Conservation (phyloP, 92 coral and sea anemone genomes). For the Palythoa heliodiscus region DNA sequence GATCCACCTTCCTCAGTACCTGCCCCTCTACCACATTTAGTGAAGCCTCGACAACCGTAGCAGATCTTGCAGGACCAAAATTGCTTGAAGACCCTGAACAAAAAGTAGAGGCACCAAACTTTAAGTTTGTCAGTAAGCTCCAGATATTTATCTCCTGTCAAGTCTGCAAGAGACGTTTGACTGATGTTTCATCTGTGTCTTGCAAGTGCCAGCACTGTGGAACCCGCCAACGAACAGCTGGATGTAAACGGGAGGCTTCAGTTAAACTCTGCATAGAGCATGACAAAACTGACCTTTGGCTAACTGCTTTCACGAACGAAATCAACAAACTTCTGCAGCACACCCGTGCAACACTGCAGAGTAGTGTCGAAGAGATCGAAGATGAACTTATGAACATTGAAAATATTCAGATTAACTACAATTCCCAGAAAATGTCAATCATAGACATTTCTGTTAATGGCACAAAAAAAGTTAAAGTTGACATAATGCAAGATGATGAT, state of each 20-base stretch:
- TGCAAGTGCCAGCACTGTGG: slow-evolving; percentile 37
- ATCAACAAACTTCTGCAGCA: slow-evolving; percentile 16
- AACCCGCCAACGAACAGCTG: slow-evolving; percentile 22
- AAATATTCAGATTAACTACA: neutral
- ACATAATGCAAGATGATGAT: neutral
- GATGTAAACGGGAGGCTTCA: slow-evolving; percentile 16
- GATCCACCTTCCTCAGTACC: slow-evolving; percentile 50
- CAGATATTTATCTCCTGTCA: slow-evolving; percentile 24
- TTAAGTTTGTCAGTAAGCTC: slow-evolving; percentile 39
- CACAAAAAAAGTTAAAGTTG: neutral
- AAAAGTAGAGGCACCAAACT: slow-evolving; percentile 35
- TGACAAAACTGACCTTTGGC: slow-evolving; percentile 25
- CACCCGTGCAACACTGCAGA: slow-evolving; percentile 18
- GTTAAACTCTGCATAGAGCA: slow-evolving; percentile 7
- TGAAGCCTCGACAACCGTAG: slow-evolving; percentile 8
- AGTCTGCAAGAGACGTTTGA: slow-evolving; percentile 38
- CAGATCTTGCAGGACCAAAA: slow-evolving; percentile 26
- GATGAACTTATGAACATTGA: slow-evolving; percentile 31
- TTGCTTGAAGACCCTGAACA: slow-evolving; percentile 44
- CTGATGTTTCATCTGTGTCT: slow-evolving; percentile 16
- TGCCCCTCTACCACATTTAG: slow-evolving; percentile 36
- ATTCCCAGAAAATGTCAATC: slow-evolving; percentile 3
- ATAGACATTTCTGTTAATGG: neutral
- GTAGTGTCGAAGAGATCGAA: slow-evolving; percentile 13
- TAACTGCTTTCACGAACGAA: slow-evolving; percentile 32